These are phyloP conservation scores for Marasmarcha lunaedactyla DNA, from an alignment of 2,888 invertebrate genomes.

Conservation along the genomic window DNA sequence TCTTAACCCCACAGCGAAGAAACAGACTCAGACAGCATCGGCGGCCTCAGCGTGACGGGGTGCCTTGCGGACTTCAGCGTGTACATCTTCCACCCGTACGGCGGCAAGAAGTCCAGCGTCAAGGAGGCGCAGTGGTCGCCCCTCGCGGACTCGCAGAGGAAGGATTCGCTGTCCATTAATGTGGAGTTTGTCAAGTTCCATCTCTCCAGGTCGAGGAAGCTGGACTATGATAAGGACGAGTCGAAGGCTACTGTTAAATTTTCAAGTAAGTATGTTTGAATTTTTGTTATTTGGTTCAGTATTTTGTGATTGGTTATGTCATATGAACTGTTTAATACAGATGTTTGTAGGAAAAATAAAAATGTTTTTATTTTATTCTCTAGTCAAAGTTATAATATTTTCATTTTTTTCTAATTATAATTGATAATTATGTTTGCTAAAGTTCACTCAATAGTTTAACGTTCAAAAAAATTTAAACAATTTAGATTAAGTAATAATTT, in stretches of 20 bases:
- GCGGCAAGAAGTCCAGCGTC: slow-evolving; percentile 84
- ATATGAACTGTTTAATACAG: neutral
- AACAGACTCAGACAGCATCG: slow-evolving; percentile 76
- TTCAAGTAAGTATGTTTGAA: slow-evolving; percentile 77
- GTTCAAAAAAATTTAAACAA: too few relatives aligned
- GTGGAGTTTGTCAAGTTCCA: slow-evolving; percentile 98
- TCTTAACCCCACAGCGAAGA: slow-evolving; percentile 50
- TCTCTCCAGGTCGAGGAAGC: slow-evolving; percentile 89
- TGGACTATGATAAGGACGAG: slow-evolving; percentile 82
- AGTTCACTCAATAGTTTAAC: too few relatives aligned
- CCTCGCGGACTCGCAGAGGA: slow-evolving; percentile 87
- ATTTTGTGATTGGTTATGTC: neutral
- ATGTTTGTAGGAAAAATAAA: too few relatives aligned
- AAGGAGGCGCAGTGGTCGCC: slow-evolving; percentile 83
- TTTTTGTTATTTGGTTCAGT: neutral
- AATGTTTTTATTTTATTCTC: too few relatives aligned
- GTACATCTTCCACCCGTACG: slow-evolving; percentile 98
- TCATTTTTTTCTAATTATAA: too few relatives aligned
- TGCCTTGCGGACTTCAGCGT: slow-evolving; percentile 97
- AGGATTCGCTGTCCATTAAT: slow-evolving; percentile 95
- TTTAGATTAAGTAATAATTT: too few relatives aligned
- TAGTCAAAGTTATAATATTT: too few relatives aligned
- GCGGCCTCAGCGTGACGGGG: slow-evolving; percentile 93
- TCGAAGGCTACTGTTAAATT: slow-evolving; percentile 91
- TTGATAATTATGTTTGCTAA: too few relatives aligned